Base-by-base conservation (phyloP, 2,888 invertebrate species). In the Neoaliturus tenellus region DNA sequence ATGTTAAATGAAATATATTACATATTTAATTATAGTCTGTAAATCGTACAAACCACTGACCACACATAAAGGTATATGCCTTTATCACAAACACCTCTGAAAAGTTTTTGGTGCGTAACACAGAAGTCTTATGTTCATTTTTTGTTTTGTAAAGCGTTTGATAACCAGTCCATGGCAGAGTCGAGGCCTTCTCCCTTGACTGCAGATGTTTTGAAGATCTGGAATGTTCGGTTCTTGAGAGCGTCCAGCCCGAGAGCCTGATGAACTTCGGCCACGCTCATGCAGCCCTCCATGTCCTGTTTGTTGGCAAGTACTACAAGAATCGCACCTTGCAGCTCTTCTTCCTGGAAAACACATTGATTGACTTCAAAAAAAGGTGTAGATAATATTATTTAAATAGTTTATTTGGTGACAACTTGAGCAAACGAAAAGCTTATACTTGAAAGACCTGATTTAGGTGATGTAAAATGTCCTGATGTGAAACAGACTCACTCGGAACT, bases 141-240 rank as follows among this genome's bases (percentile, higher is more conserved):
- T 91, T 95, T 94, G 89, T 95, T 96, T 91, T 97, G 97, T 89
- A 98, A 91, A 81, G 97, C 96, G 89, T 97, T 98, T 85, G 97
- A 96, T 87, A 98, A 94, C 99, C 99, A 99, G 91, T 99, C 99
- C 99, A 99, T 99, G 85, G 99, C 98, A 91, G 98, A 98, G 91
- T 99, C 98, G 78, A 99, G 93, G 0, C 99, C 99, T 91, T 99
- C 98, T 33, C 99, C 99, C 91, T 98, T 97, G 87, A 98, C 97
- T 69, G 99, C 99, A 0, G 99, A 99, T 1, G 99, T 99, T 93
- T 99, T 99, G 91, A 99, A 99, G 90, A 99, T 99, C 93, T 99
- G 98, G 93, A 99, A 99, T 89, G 99, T 99, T 90, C 99, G 94
- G 92, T 98, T 98, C 91, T 98, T 98, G 82, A 99, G 93, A 17